Conservation (phyloP, 2,888 invertebrate genomes). For the Calliopum simillimum region DNA sequence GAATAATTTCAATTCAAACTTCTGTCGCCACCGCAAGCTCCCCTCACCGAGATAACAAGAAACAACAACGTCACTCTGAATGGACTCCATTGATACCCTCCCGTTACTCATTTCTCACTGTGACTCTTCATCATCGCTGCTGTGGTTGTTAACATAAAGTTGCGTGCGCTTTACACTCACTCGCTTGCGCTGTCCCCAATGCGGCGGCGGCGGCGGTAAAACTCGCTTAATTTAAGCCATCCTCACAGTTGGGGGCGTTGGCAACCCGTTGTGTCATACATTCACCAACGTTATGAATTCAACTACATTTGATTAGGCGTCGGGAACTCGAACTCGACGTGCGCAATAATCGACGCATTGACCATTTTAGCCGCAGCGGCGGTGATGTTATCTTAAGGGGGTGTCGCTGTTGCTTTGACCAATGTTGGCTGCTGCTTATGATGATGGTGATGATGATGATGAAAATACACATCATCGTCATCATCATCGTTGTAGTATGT, state of each 20-base stretch:
- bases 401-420: neutral
- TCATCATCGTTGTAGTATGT: neutral
- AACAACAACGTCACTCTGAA: neutral
- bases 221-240: slow-evolving; percentile 49
- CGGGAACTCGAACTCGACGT: neutral
- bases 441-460: neutral
- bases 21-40: neutral
- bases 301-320: slow-evolving; percentile 57
- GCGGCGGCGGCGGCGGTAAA: neutral
- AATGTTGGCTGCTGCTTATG: neutral
- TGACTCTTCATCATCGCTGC: neutral
- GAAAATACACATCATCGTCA: neutral
- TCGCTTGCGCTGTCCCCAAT: neutral
- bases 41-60: neutral
- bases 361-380: neutral
- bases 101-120: neutral
- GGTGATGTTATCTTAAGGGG: slow-evolving; percentile 13
- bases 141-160: neutral
- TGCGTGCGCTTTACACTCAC: neutral
- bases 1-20: slow-evolving; percentile 27
- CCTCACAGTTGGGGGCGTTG: slow-evolving; percentile 61
- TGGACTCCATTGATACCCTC: neutral
- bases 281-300: slow-evolving; percentile 52
- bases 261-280: slow-evolving; percentile 61
- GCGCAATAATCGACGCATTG: neutral